phyloP scores from a whole-genome alignment of 2,113 vertebrate species.

The Cyanocitta stelleri region DNA sequence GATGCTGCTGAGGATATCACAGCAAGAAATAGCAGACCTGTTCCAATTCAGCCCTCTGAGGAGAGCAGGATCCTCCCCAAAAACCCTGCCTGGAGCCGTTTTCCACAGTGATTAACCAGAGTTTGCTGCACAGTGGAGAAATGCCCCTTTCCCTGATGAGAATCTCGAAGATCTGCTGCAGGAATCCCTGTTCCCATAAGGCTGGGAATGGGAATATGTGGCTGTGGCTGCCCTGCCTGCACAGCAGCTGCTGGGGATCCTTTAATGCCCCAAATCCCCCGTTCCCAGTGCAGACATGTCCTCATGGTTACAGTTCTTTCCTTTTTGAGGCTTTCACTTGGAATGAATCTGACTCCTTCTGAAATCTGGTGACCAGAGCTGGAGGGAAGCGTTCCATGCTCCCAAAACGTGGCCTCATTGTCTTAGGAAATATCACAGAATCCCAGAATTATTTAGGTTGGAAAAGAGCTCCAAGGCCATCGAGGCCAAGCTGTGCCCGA shows the following conservation, averaged over 20 bases:
- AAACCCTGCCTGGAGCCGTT: neutral
- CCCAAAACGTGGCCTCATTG: rapidly evolving
- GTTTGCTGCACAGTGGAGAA: neutral
- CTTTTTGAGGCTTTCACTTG: neutral
- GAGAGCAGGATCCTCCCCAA: neutral
- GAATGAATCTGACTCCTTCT: neutral
- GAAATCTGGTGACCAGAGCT: neutral
- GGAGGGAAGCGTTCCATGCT: neutral
- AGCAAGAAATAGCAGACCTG: neutral
- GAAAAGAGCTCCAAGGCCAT: neutral
- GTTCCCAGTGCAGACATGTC: neutral
- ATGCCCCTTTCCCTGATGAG: neutral
- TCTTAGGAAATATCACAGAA: neutral
- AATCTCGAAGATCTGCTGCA: neutral
- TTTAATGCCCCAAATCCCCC: neutral
- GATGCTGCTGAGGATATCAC: neutral
- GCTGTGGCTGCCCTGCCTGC: neutral
- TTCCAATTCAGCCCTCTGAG: neutral
- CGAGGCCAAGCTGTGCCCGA: rapidly evolving
- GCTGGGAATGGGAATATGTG: neutral
- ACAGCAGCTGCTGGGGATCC: neutral
- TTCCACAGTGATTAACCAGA: neutral
- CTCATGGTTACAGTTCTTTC: neutral
- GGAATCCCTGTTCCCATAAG: neutral
- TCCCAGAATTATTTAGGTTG: too few relatives aligned